Evolutionary conservation across 2,113 vertebrate species (phyloP).

Genomic region (Cairina moschata): DNA sequence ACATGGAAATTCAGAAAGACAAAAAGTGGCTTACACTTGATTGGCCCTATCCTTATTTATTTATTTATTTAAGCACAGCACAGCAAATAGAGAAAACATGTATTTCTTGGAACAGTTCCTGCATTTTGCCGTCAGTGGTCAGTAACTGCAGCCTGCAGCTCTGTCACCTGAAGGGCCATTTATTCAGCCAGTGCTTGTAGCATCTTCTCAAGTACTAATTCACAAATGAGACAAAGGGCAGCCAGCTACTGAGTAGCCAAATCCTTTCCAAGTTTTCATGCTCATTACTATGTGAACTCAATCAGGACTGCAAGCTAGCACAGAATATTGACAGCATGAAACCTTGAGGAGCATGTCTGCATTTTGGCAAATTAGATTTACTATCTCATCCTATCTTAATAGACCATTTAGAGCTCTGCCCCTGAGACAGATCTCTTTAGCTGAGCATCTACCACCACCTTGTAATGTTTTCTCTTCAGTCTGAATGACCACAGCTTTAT

Average conservation of each 20-base stretch:
- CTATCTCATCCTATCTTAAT: constrained; percentile 39
- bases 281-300: neutral
- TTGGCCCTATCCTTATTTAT: neutral
- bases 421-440: constrained; percentile 27
- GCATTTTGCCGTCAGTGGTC: neutral
- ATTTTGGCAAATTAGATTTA: constrained; percentile 51
- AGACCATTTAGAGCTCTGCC: constrained; percentile 45
- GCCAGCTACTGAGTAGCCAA: neutral
- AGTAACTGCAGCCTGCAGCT: neutral
- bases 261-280: neutral
- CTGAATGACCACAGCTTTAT: neutral
- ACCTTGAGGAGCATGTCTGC: neutral
- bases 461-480: neutral
- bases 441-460: neutral
- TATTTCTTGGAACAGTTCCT: neutral
- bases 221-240: neutral
- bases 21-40: neutral
- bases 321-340: constrained; percentile 24
- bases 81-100: neutral
- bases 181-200: neutral
- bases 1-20: neutral
- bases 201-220: neutral
- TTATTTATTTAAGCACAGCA: neutral
- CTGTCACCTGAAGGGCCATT: neutral
- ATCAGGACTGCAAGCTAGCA: neutral